Evolutionary conservation across 2,888 invertebrate genomes (phyloP), one percentile per base, ranked within the genome.

Genomic region (Pyrrhia umbra): DNA sequence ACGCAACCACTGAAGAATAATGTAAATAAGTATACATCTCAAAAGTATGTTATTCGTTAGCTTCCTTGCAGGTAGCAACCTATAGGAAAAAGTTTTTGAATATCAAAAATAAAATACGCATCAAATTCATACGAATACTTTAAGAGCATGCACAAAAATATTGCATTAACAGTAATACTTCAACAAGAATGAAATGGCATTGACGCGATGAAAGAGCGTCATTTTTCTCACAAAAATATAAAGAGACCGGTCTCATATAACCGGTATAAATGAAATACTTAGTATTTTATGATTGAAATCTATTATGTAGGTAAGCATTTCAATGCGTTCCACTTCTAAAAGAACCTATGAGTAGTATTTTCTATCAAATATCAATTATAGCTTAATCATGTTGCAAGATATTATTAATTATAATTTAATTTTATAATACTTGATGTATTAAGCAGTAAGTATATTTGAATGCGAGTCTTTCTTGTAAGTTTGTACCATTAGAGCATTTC

Each of bases 71-170:
- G 91, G 90, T 84, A 80, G 90, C 90, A 87, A 88, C 84, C 83
- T 80, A 88, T 92, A 92, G 88, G 91, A 91, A 93, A 93, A 93
- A 90, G 85, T 85, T 91, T 89, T 88, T 88, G 90, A 90, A 91
- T 94, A 94, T 94, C 94, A 94, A 94, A 94, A 94, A 94, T 94
- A 94, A 94, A 87, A 91, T 87, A 85, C 81, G 86, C 86, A 84
- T 89, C 82, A 82, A 83, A 87, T 86, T 79, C 54, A 82, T 83
- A 87, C 85, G 81, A 85, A 84, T 83, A 81, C 85, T 86, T 84
- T 75, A 85, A 88, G 86, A 88, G 83, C 79, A 85, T 84, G 81
- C 89, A 86, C 85, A 87, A 90, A 88, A 90, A 90, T 89, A 91
- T 87, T 81, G 85, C 84, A 84, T 87, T 82, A 81, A 84, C 80